Conservation (phyloP, 2,113 vertebrate genomes). For the Chionis minor region DNA sequence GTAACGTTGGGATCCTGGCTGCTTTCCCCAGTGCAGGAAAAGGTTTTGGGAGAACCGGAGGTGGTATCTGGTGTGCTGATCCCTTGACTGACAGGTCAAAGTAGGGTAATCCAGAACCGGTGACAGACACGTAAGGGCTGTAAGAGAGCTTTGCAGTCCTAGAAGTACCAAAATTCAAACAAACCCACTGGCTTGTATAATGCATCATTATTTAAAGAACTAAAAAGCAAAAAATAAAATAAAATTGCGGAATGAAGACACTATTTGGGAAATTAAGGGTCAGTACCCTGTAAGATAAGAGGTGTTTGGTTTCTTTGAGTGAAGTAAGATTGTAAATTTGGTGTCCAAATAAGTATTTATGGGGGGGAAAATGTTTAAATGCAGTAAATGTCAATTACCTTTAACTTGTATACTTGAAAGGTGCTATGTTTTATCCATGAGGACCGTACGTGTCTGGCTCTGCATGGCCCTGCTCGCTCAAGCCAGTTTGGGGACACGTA, state of each 20-base stretch:
- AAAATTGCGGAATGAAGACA: not conserved
- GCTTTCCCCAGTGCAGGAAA: not conserved
- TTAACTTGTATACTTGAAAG: not conserved
- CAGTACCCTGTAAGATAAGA: not conserved
- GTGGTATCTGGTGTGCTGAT: not conserved
- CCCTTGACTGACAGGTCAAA: not conserved
- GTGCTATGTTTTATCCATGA: not conserved
- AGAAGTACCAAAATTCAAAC: not conserved
- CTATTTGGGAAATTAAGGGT: not conserved
- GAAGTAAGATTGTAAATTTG: not conserved
- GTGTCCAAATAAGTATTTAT: not conserved
- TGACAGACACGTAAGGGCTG: not conserved
- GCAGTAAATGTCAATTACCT: not conserved
- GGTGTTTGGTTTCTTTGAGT: not conserved
- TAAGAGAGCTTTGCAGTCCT: not conserved
- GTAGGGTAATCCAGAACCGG: not conserved
- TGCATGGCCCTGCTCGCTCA: not conserved
- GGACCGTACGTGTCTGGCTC: not conserved
- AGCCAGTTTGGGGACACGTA: not conserved
- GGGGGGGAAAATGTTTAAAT: accelerated
- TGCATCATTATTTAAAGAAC: not conserved
- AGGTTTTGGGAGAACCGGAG: not conserved
- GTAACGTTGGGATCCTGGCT: not conserved
- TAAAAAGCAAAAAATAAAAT: not conserved
- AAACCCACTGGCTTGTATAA: not conserved